Base-by-base conservation (phyloP, 2,113 vertebrate species). In the Bubo bubo region DNA sequence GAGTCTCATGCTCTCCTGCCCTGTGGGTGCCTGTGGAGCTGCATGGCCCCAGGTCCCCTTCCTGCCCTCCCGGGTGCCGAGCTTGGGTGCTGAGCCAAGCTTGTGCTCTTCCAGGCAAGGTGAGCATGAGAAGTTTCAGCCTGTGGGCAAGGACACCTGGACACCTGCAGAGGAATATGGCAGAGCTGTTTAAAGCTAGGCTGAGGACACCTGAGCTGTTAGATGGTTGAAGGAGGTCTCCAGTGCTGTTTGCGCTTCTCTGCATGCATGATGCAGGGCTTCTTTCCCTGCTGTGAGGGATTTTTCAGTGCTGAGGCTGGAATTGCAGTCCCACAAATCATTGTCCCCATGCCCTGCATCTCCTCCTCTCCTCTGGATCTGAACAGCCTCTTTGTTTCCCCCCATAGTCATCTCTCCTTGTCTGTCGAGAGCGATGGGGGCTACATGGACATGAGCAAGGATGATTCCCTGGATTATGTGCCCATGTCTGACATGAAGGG, bases 391-490 rank as follows among this genome's bases (percentile, higher is more conserved):
- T 79, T 88, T 5, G 0, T 53, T 85, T 55, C 7, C 9, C 32
- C 28, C 52, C 71, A 3, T 96, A 99, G 99, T 86, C 99, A 99
- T 14, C 97, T 99, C 94, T 99, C 99, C 24, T 96, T 99, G 26
- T 98, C 98, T n/a, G 98, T 99, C 2, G 99, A 99, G 97, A 99
- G 99, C 0, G 99, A 99, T 0, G 99, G 99, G 2, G 99, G 99
- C 49, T 99, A 99, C 98, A 99, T 99, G 99, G 99, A 99, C 97
- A 99, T 99, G 99, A 99, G 98, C 90, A 99, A 99, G 97, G 99
- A 99, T 0, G 99, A 99, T 75, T 99, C 98, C 8, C 95, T 98
- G 63, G 96, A 99, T 97, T 99, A 99, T 3, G 98, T 99, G 60
- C 98, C 99, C 81, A 99, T 99, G 99, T 98, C 99, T 34, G 98